Conservation (phyloP, 2,113 vertebrate species). For the Oreotrochilus melanogaster region DNA sequence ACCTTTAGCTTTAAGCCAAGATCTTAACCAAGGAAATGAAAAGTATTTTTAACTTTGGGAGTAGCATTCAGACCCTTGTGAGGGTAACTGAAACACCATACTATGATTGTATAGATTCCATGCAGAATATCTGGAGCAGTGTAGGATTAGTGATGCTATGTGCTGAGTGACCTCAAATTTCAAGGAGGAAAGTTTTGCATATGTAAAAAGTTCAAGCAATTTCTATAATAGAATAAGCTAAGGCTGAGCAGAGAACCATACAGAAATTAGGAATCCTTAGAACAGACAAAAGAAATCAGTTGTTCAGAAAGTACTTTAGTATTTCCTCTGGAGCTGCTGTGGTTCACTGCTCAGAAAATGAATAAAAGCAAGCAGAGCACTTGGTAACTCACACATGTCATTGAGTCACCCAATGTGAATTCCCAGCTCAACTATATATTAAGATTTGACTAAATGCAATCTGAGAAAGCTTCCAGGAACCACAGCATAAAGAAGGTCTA, state of each 20-base stretch:
- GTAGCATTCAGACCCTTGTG: background rate
- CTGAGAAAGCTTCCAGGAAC: background rate
- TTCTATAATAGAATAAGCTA: background rate
- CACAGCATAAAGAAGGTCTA: background rate
- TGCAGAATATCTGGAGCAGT: background rate
- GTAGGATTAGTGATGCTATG: background rate
- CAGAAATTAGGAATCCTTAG: background rate
- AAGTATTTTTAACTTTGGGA: slow-evolving; percentile 45
- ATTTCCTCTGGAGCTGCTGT: background rate
- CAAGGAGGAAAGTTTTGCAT: background rate
- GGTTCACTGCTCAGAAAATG: background rate
- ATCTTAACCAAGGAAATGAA: slow-evolving; percentile 37
- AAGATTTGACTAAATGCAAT: background rate
- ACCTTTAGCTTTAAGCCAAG: slow-evolving; percentile 40
- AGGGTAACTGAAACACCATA: background rate
- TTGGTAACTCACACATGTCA: background rate
- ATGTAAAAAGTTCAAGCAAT: background rate
- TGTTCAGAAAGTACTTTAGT: background rate
- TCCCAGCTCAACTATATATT: background rate
- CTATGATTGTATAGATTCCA: background rate
- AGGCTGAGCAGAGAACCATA: background rate
- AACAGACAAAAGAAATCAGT: background rate
- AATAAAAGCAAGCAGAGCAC: background rate
- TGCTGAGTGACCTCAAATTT: background rate
- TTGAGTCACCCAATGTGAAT: background rate